Conservation (phyloP, 2,888 invertebrate species). For the Rambutsinella grinnellia region DNA sequence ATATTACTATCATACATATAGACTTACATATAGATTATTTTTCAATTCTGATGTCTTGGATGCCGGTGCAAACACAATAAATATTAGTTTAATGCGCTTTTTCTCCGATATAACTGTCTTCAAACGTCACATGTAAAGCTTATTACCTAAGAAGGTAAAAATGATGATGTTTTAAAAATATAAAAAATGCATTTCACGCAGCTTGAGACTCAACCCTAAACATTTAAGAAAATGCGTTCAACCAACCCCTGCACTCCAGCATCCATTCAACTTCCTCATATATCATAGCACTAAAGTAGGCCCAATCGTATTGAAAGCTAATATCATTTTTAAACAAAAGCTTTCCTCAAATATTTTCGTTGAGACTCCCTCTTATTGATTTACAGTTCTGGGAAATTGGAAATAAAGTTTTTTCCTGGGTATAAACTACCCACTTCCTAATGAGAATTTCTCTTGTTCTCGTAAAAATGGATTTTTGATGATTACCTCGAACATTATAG, state of each 20-base stretch:
- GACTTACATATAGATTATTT: conserved; percentile 20
- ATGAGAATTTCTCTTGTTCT: background rate
- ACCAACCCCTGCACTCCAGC: background rate
- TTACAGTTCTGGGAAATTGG: background rate
- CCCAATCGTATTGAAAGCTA: conserved; percentile 19
- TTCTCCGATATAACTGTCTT: conserved; percentile 30
- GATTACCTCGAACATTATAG: conserved; percentile 2
- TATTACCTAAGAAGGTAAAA: background rate
- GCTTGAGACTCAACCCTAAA: background rate
- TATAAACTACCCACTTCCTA: background rate
- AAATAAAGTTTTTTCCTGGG: background rate
- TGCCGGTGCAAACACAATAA: conserved; percentile 32
- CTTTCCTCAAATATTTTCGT: background rate
- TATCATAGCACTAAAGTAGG: conserved; percentile 11
- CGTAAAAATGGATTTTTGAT: conserved; percentile 40
- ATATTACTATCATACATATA: conserved; percentile 26
- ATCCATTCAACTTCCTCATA: conserved; percentile 8
- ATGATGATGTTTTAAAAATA: background rate
- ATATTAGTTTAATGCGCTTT: conserved; percentile 31
- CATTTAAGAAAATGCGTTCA: background rate
- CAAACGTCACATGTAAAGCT: background rate
- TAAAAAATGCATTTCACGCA: conserved; percentile 4
- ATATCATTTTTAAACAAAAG: background rate
- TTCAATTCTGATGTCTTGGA: conserved; percentile 32
- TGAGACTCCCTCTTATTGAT: no score